A percentile compares a stretch with the other conserved stretches of the same genome.
phyloP scores from a whole-genome alignment of 2,797 vertebrate genomes.

The Triplophysa yarkandensis region DNA sequence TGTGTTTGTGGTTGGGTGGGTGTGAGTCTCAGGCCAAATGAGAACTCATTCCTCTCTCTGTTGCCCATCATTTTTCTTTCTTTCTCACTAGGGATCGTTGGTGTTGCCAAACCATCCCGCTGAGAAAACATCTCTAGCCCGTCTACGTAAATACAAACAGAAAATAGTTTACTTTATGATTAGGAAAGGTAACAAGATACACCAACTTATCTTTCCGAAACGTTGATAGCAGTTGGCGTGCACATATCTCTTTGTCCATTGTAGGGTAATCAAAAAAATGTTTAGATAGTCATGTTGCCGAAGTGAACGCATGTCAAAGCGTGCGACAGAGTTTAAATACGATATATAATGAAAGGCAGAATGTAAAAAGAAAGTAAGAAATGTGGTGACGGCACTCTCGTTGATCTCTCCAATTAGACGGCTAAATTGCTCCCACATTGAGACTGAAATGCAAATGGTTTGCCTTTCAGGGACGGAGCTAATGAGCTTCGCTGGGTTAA shows the following conservation, averaged over 20 bases:
- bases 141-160: slow-evolving; percentile 50
- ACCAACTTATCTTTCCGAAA: slow-evolving; percentile 47
- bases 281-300: slow-evolving; percentile 29
- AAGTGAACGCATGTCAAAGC: slow-evolving; percentile 33
- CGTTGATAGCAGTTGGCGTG: slow-evolving; percentile 34
- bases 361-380: slow-evolving; percentile 65
- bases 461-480: slow-evolving; percentile 81
- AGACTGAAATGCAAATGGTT: slow-evolving; percentile 81
- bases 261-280: slow-evolving; percentile 41
- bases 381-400: slow-evolving; percentile 83
- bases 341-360: slow-evolving; percentile 31
- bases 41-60: slow-evolving; percentile 37
- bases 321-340: slow-evolving; percentile 6
- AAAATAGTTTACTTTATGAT: slow-evolving; percentile 51
- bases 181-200: slow-evolving; percentile 49
- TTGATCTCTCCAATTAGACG: slow-evolving; percentile 86
- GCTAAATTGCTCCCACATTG: slow-evolving; percentile 90
- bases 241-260: slow-evolving; percentile 35
- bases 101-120: slow-evolving; percentile 43
- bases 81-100: slow-evolving; percentile 6
- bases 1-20: slow-evolving; percentile 33
- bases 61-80: slow-evolving; percentile 39
- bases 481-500: slow-evolving; percentile 65
- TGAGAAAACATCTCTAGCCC: slow-evolving; percentile 40
- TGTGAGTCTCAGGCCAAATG: slow-evolving; percentile 33